These are phyloP conservation scores for Chouioia cunea DNA, from an alignment of 2,888 invertebrate species.

Conservation along the genomic window DNA sequence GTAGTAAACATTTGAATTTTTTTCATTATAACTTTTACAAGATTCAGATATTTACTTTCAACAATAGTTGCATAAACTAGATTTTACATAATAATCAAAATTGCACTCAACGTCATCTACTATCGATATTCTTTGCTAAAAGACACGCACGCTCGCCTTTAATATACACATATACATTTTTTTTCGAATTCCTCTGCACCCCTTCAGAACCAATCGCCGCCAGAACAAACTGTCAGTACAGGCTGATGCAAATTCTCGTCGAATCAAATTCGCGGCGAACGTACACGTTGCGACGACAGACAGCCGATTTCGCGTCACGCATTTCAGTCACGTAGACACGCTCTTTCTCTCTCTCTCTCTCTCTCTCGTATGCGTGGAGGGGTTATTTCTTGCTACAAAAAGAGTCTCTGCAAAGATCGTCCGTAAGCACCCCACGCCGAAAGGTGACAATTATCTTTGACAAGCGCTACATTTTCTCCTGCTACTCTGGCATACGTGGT, in stretches of 20 bases:
- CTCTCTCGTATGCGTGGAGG: conserved; percentile 15
- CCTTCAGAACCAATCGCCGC: conserved; percentile 2
- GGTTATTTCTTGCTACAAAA: conserved; percentile 31
- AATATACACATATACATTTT: no score
- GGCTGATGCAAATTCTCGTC: conserved; percentile 14
- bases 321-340: conserved; percentile 44
- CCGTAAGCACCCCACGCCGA: conserved; percentile 2
- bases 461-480: conserved; percentile 11
- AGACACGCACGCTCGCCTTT: not conserved
- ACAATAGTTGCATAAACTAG: no score
- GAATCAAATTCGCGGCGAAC: conserved; percentile 36
- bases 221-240: conserved; percentile 37
- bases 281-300: conserved; percentile 28
- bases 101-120: conserved; percentile 10
- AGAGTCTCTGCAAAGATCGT: not conserved
- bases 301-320: conserved; percentile 37
- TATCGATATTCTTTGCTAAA: conserved; percentile 28
- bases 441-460: conserved; percentile 46
- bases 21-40: no score
- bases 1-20: no score
- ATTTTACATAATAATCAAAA: no score
- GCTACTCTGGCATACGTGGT: not conserved
- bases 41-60: no score
- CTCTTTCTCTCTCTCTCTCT: conserved; percentile 6
- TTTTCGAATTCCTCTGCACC: no score